Conservation (phyloP, 2,888 invertebrate genomes). For the Chalcosyrphus nemorum region DNA sequence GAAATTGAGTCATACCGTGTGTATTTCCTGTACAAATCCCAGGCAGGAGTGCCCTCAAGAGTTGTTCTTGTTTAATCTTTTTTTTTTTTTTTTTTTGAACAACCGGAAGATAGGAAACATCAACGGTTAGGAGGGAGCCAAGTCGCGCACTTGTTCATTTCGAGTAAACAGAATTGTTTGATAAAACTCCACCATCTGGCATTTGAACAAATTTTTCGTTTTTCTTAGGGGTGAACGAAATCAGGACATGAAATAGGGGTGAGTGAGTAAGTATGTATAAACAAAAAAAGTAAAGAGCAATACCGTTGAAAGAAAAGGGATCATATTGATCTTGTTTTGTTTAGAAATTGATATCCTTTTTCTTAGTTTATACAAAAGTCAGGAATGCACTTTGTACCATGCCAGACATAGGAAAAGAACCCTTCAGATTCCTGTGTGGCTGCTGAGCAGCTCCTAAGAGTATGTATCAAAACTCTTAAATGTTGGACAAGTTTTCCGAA, state of each 20-base stretch:
- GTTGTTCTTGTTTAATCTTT: neutral
- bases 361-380: neutral
- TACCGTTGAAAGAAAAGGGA: neutral
- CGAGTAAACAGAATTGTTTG: conserved; percentile 42
- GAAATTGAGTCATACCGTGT: conserved; percentile 50
- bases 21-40: conserved; percentile 60
- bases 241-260: neutral
- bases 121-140: conserved; percentile 33
- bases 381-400: neutral
- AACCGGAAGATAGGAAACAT: conserved; percentile 61
- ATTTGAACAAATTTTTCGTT: conserved; percentile 19
- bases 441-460: neutral
- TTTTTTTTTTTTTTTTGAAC: conserved; percentile 12
- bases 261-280: neutral
- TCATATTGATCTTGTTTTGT: neutral
- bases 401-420: neutral
- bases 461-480: neutral
- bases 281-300: neutral
- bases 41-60: neutral
- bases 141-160: conserved; percentile 55
- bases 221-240: conserved; percentile 34
- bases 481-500: too few relatives aligned
- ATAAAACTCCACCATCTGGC: conserved; percentile 50
- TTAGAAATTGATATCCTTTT: neutral
- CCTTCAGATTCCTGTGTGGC: too few relatives aligned